Evolutionary conservation across 1,140 invertebrate genomes (phyloP).

Genomic region (Pentalonia nigronervosa): DNA sequence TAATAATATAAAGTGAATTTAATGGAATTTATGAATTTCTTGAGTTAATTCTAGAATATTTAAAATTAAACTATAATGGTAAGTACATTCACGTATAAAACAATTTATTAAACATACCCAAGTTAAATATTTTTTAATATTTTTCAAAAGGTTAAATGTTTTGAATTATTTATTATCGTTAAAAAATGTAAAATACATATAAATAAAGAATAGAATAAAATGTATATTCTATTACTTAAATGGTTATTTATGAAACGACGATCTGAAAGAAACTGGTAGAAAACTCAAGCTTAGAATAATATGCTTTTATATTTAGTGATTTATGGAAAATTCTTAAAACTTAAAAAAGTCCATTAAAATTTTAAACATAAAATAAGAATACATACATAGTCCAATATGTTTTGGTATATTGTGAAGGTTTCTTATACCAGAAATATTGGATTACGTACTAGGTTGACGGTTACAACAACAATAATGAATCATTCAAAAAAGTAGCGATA

Average conservation of each 20-base stretch:
- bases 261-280: neutral
- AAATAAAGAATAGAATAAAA: too few relatives aligned
- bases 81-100: neutral
- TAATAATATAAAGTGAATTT: neutral
- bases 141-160: neutral
- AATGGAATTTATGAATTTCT: neutral
- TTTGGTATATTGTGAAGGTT: neutral
- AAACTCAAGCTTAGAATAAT: neutral
- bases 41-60: neutral
- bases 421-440: neutral
- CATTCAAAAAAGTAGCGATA: too few relatives aligned
- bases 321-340: neutral
- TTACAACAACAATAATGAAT: too few relatives aligned
- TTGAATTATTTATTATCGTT: too few relatives aligned
- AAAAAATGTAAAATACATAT: too few relatives aligned
- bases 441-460: too few relatives aligned
- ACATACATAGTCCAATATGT: neutral
- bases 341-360: neutral
- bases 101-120: too few relatives aligned
- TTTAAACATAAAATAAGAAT: neutral
- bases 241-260: too few relatives aligned
- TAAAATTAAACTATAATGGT: neutral
- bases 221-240: too few relatives aligned
- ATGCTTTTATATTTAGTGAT: neutral
- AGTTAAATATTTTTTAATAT: neutral